Percentiles rank a stretch among this genome's conserved stretches.
Conservation (phyloP, 2,113 vertebrate genomes). For the Lepus americanus region DNA sequence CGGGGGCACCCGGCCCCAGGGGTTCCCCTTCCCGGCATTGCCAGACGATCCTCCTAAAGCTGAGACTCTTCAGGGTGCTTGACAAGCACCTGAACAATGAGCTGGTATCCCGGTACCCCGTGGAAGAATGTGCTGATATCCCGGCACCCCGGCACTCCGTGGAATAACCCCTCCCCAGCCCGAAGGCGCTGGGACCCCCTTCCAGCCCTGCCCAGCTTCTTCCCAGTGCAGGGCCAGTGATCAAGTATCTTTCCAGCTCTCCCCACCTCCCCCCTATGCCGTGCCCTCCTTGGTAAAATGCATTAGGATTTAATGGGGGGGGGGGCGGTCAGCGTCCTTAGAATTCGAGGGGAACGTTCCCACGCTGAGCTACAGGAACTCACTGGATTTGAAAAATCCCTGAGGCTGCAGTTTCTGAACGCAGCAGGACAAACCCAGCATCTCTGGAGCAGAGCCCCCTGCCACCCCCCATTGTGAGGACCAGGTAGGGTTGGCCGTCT, state of each 20-base stretch:
- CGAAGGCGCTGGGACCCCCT: neutral
- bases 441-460: neutral
- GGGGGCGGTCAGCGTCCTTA: neutral
- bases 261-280: no score
- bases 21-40: neutral
- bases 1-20: no score
- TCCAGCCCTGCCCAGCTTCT: rapidly evolving
- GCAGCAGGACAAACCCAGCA: neutral
- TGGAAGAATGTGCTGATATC: constrained; percentile 15
- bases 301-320: neutral
- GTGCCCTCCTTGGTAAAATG: neutral
- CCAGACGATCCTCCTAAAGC: neutral
- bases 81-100: constrained; percentile 20
- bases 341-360: neutral
- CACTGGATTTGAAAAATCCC: neutral
- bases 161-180: neutral
- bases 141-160: no score
- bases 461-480: neutral
- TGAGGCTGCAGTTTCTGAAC: constrained; percentile 9
- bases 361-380: neutral
- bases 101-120: neutral
- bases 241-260: neutral
- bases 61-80: constrained; percentile 23
- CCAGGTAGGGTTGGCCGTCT: neutral
- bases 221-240: neutral